phyloP scores from a whole-genome alignment of 2,113 vertebrate genomes.

The Catharus minimus region DNA sequence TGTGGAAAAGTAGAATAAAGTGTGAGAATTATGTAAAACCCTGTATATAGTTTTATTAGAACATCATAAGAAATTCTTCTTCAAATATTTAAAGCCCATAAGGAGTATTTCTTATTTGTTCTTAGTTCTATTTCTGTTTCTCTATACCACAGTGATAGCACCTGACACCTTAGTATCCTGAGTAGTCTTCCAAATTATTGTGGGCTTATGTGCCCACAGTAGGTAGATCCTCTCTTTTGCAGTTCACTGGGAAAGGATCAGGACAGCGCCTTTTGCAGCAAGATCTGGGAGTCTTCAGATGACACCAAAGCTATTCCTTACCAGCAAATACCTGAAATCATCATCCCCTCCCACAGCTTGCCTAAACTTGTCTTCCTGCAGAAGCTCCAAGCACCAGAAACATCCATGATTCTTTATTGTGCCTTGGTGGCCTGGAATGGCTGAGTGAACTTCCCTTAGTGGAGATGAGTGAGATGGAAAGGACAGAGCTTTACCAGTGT shows the following conservation, averaged over 20 bases:
- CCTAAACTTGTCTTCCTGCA: neutral
- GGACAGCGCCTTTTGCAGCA: neutral
- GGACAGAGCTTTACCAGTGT: neutral
- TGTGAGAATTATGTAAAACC: neutral
- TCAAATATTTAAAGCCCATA: neutral
- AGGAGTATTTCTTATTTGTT: neutral
- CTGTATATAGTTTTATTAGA: neutral
- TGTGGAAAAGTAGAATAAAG: neutral
- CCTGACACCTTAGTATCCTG: neutral
- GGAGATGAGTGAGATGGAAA: neutral
- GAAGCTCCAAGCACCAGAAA: neutral
- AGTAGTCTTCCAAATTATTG: neutral
- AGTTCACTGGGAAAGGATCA: neutral
- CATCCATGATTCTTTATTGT: neutral
- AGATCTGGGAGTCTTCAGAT: neutral
- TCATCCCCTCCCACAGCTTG: neutral
- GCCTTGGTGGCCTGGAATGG: neutral
- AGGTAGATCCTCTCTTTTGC: neutral
- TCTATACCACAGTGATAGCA: neutral
- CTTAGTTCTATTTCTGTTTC: neutral
- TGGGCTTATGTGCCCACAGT: neutral
- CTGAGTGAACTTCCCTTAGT: neutral
- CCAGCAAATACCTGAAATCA: neutral
- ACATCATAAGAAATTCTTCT: neutral
- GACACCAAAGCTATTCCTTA: neutral